A percentile compares a stretch with the other conserved stretches of the same genome.
These are phyloP conservation scores for Oophaga pumilio DNA, from an alignment of 2,113 vertebrate species.

Conservation along the genomic window DNA sequence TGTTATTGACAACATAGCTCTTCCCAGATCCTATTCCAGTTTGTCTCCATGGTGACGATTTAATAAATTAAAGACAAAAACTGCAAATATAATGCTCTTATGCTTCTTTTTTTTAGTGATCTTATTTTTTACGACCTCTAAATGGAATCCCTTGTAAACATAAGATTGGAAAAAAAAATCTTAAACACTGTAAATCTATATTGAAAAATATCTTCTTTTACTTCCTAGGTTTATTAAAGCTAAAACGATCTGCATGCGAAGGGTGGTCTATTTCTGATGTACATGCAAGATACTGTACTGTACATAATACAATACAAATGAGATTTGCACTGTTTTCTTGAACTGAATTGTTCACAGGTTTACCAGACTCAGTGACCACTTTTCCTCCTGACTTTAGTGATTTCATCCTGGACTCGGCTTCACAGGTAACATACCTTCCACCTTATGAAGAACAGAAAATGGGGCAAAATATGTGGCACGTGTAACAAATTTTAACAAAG, in stretches of 20 bases:
- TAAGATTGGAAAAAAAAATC: neutral
- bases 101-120: neutral
- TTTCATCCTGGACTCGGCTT: too few relatives aligned
- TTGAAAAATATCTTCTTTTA: neutral
- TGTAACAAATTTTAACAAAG: too few relatives aligned
- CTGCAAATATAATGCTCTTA: neutral
- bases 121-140: neutral
- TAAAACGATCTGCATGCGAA: neutral
- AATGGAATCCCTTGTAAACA: neutral
- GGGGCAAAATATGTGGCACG: too few relatives aligned
- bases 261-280: neutral
- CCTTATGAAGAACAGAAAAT: too few relatives aligned
- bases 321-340: too few relatives aligned
- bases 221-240: neutral
- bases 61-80: conserved; percentile 9
- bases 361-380: too few relatives aligned
- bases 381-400: too few relatives aligned
- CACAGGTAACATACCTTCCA: too few relatives aligned
- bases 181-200: neutral
- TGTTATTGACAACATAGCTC: conserved; percentile 16
- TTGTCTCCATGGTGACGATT: conserved; percentile 32
- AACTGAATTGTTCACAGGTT: too few relatives aligned
- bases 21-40: neutral
- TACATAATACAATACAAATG: neutral
- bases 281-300: neutral